Percentiles rank a stretch among this genome's conserved stretches.
phyloP scores from a whole-genome alignment of 2,797 vertebrate genomes.

The Phataginus tricuspis region DNA sequence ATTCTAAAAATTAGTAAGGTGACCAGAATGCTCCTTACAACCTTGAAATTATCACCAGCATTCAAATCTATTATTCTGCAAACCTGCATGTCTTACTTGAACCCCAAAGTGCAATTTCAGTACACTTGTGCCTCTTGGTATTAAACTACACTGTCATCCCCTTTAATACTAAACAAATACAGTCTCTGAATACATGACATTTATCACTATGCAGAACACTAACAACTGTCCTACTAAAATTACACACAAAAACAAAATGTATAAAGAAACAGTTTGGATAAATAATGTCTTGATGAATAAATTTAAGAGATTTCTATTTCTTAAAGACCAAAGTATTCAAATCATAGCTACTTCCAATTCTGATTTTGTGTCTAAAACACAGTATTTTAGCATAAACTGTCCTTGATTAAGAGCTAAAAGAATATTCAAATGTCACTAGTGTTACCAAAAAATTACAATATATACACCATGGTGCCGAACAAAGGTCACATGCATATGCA shows the following conservation, averaged over 20 bases:
- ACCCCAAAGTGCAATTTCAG: background rate
- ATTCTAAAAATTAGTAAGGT: background rate
- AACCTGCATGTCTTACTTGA: background rate
- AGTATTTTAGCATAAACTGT: background rate
- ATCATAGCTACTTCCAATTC: constrained; percentile 1
- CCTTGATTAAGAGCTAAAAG: background rate
- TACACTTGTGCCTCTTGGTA: background rate
- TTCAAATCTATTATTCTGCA: background rate
- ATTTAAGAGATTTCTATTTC: background rate
- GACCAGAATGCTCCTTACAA: background rate
- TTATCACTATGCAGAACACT: background rate
- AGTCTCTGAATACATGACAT: background rate
- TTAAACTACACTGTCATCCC: background rate
- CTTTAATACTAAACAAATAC: background rate
- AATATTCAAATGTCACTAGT: constrained; percentile 5
- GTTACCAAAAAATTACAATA: background rate
- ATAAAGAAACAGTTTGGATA: background rate
- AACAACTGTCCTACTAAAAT: background rate
- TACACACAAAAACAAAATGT: background rate
- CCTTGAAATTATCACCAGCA: background rate
- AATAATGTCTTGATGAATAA: constrained; percentile 11
- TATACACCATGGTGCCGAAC: background rate
- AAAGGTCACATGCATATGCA: background rate
- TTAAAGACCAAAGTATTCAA: background rate
- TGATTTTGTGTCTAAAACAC: constrained; percentile 1